Conservation (phyloP, 2,797 vertebrate genomes). For the Brachyrhaphis roseni region DNA sequence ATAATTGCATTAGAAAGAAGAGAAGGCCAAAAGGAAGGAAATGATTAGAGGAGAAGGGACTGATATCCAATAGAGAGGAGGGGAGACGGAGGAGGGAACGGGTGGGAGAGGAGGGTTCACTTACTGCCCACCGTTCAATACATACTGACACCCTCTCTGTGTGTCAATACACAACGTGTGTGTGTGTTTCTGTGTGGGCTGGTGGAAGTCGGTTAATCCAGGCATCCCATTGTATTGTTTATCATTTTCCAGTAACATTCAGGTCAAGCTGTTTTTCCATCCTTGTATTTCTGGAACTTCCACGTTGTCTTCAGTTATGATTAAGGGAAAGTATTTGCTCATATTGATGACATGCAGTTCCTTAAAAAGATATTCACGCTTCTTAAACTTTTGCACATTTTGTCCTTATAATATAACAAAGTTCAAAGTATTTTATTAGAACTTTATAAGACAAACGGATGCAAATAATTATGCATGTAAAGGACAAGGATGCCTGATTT, state of each 20-base stretch:
- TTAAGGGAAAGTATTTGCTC: not conserved
- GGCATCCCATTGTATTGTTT: constrained; percentile 43
- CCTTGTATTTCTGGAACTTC: constrained; percentile 28
- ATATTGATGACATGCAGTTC: not conserved
- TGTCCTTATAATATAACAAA: not conserved
- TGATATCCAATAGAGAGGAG: constrained; percentile 82
- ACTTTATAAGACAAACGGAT: not conserved
- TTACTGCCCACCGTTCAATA: constrained; percentile 80
- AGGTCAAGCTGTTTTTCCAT: constrained; percentile 39
- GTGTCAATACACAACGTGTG: constrained; percentile 73
- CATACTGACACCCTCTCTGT: constrained; percentile 77
- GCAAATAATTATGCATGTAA: not conserved
- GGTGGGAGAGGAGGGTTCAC: constrained; percentile 66
- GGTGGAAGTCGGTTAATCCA: constrained; percentile 54
- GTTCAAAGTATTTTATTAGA: not conserved
- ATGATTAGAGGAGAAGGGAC: constrained; percentile 83
- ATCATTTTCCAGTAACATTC: constrained; percentile 52
- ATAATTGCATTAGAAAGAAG: constrained; percentile 85
- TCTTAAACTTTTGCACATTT: not conserved
- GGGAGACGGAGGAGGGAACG: constrained; percentile 63
- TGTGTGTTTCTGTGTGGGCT: constrained; percentile 47
- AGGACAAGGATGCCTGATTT: not conserved
- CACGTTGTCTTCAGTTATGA: not conserved
- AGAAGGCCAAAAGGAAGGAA: constrained; percentile 85
- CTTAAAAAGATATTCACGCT: not conserved